Percentiles rank a stretch among this genome's conserved stretches.
Conservation (phyloP, 1,140 invertebrate genomes). For the Drosophila kikkawai region DNA sequence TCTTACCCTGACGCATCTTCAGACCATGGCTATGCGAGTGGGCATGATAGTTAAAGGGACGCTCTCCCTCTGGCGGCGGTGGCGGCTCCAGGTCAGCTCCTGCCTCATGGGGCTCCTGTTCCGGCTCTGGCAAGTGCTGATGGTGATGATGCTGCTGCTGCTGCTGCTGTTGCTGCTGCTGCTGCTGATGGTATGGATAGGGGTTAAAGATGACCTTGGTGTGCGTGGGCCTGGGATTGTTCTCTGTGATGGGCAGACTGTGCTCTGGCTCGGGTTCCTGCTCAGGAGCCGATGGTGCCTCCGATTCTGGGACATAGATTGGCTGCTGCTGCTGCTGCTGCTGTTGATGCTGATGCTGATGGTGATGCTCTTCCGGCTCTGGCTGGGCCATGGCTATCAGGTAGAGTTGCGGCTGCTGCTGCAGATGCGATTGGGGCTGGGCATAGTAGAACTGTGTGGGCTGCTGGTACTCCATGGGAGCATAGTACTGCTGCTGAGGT, state of each 20-base stretch:
- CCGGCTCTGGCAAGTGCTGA: not conserved
- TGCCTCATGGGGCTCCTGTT: constrained; percentile 24
- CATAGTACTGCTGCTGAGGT: constrained; percentile 64
- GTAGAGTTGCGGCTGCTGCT: constrained; percentile 74
- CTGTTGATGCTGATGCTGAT: constrained; percentile 34
- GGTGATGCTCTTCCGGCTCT: constrained; percentile 14
- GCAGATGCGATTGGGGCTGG: constrained; percentile 53
- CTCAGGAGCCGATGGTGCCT: constrained; percentile 39
- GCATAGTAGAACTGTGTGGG: constrained; percentile 68
- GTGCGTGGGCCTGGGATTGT: constrained; percentile 78
- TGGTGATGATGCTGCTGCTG: constrained; percentile 26
- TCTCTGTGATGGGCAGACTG: constrained; percentile 69
- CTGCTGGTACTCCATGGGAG: constrained; percentile 38
- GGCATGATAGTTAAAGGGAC: constrained; percentile 80
- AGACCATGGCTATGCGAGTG: constrained; percentile 59
- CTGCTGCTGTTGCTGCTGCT: constrained; percentile 33
- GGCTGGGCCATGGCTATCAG: constrained; percentile 75
- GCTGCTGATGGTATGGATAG: constrained; percentile 62
- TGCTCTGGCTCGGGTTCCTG: constrained; percentile 34
- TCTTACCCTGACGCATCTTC: constrained; percentile 55
- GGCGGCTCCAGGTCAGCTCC: constrained; percentile 2
- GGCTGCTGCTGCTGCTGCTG: constrained; percentile 51
- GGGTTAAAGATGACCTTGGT: constrained; percentile 81
- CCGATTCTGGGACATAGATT: constrained; percentile 74
- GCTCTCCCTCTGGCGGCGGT: constrained; percentile 39